These are phyloP conservation scores for Merluccius polli DNA, from an alignment of 2,797 vertebrate genomes.

Conservation along the genomic window DNA sequence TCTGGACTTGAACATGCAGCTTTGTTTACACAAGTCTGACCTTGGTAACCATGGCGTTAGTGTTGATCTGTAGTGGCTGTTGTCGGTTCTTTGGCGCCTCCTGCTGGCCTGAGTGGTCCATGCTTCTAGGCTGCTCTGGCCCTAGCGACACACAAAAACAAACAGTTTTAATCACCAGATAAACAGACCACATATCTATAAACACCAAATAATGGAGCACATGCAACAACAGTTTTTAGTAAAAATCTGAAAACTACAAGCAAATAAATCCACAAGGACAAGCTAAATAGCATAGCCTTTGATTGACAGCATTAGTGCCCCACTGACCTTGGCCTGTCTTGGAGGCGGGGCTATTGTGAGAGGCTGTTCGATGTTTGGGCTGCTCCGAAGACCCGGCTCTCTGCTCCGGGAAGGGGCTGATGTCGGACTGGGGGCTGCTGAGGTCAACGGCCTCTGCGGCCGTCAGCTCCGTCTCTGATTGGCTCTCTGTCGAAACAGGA, in stretches of 20 bases:
- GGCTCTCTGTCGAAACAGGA: slow-evolving; percentile 74
- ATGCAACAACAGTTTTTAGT: too few relatives aligned
- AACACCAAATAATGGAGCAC: neutral
- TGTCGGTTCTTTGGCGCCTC: slow-evolving; percentile 35
- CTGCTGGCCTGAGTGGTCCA: slow-evolving; percentile 39
- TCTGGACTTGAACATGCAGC: neutral
- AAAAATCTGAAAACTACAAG: neutral
- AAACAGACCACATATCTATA: neutral
- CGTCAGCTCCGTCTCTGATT: slow-evolving; percentile 77
- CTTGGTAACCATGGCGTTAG: slow-evolving; percentile 37
- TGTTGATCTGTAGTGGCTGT: slow-evolving; percentile 19
- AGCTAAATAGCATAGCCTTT: neutral
- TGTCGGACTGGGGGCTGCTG: slow-evolving; percentile 49
- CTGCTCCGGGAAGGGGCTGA: neutral
- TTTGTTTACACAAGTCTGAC: slow-evolving; percentile 39
- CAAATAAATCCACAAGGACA: neutral
- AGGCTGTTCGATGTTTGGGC: neutral
- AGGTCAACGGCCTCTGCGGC: slow-evolving; percentile 73
- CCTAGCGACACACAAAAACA: neutral
- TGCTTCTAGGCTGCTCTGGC: slow-evolving; percentile 26
- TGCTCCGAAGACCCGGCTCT: slow-evolving; percentile 21
- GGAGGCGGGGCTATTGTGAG: slow-evolving; percentile 37
- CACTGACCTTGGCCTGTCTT: slow-evolving; percentile 41
- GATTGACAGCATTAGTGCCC: neutral
- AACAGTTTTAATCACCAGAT: neutral